phyloP scores from a whole-genome alignment of 2,113 vertebrate genomes.

The Colinus virginianus region DNA sequence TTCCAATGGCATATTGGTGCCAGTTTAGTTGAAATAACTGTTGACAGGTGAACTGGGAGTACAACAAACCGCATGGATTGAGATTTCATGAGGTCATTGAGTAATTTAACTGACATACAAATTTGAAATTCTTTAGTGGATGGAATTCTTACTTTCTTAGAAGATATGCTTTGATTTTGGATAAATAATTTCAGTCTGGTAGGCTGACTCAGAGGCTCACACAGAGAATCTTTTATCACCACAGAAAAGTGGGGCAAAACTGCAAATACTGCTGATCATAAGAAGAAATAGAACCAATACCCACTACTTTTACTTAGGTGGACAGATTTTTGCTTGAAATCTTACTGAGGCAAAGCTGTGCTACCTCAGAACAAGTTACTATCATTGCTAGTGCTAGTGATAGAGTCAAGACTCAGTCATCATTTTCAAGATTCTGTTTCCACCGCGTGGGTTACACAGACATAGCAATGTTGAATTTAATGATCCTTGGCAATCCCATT shows the following conservation, averaged over 20 bases:
- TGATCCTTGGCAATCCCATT: background rate
- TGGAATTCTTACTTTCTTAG: background rate
- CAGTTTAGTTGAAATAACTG: background rate
- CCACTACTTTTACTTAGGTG: background rate
- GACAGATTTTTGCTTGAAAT: background rate
- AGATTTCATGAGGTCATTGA: background rate
- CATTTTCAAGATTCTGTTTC: background rate
- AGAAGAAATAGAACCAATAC: background rate
- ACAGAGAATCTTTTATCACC: background rate
- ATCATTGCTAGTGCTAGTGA: background rate
- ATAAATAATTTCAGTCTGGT: background rate
- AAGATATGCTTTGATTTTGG: background rate
- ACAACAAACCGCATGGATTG: background rate
- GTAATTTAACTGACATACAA: background rate
- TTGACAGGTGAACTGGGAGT: background rate
- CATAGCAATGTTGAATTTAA: background rate
- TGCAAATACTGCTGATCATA: background rate
- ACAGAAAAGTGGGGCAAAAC: background rate
- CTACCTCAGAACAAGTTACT: background rate
- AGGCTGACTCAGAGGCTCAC: background rate
- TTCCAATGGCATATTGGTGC: fast-evolving
- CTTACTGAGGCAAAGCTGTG: background rate
- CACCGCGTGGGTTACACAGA: background rate
- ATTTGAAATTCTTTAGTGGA: background rate
- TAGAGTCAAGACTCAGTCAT: background rate